A percentile compares a stretch with the other conserved stretches of the same genome.
These are phyloP conservation scores for Barnardius zonarius DNA, from an alignment of 2,113 vertebrate species.

Conservation along the genomic window DNA sequence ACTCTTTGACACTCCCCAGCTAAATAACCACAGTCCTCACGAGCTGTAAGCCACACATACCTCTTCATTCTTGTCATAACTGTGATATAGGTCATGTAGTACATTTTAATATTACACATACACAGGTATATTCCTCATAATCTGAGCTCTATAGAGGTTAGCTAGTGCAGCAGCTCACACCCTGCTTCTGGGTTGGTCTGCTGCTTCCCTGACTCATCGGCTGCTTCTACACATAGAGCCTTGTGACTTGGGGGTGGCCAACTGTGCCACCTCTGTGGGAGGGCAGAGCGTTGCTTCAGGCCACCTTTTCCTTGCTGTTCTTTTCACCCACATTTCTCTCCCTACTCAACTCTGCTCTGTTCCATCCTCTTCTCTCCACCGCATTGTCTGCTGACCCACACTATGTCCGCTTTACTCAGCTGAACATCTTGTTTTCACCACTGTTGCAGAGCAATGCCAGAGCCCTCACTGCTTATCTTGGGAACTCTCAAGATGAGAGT, in stretches of 20 bases:
- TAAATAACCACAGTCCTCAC: not conserved
- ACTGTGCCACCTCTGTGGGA: not conserved
- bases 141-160: not conserved
- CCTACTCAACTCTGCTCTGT: not conserved
- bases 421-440: not conserved
- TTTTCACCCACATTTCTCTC: not conserved
- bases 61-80: accelerated
- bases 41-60: not conserved
- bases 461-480: not conserved
- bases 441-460: not conserved
- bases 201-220: not conserved
- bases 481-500: not conserved
- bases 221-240: not conserved
- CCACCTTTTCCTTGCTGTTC: not conserved
- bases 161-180: not conserved
- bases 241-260: not conserved
- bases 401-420: not conserved
- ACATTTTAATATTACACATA: not conserved
- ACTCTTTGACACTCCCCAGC: not conserved
- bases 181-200: not conserved
- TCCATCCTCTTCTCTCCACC: not conserved
- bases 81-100: not conserved
- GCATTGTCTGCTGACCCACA: accelerated
- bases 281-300: not conserved
- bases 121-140: not conserved